These are phyloP conservation scores for Latheticus oryzae DNA, from an alignment of 2,888 invertebrate species.

Conservation along the genomic window DNA sequence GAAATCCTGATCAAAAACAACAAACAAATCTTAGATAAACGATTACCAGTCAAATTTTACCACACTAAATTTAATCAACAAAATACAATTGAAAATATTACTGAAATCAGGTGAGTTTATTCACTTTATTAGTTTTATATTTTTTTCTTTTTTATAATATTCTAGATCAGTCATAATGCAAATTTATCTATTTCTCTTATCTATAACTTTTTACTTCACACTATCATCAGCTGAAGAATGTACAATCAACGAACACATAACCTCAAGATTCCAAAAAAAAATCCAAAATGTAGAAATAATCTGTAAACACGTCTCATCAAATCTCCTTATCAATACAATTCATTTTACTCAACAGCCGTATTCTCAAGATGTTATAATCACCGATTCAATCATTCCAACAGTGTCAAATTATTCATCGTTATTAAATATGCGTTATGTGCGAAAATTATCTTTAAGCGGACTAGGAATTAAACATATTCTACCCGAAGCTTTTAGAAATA, in stretches of 20 bases:
- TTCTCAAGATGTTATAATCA: slow-evolving; percentile 16
- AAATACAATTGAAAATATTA: too few species aligned
- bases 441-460: slow-evolving; percentile 3
- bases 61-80: too few species aligned
- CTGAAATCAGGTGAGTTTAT: too few species aligned
- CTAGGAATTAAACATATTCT: slow-evolving; percentile 6
- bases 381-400: slow-evolving; percentile 1
- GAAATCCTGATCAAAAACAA: neutral
- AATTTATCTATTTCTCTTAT: too few species aligned
- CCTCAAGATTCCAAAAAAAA: slow-evolving; percentile 2
- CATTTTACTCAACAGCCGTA: neutral
- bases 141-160: too few species aligned
- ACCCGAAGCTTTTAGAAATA: slow-evolving; percentile 10
- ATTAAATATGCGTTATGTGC: slow-evolving; percentile 1
- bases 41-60: neutral
- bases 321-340: slow-evolving; percentile 1
- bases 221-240: slow-evolving; percentile 1
- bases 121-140: too few species aligned
- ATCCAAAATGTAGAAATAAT: neutral
- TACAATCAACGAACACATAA: neutral
- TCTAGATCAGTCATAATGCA: too few species aligned
- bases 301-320: slow-evolving; percentile 7
- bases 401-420: slow-evolving; percentile 11
- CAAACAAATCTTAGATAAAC: neutral
- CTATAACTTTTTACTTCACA: too few species aligned